Evolutionary conservation across 1,140 invertebrate species (phyloP).

Genomic region (Dendrolimus kikuchii): DNA sequence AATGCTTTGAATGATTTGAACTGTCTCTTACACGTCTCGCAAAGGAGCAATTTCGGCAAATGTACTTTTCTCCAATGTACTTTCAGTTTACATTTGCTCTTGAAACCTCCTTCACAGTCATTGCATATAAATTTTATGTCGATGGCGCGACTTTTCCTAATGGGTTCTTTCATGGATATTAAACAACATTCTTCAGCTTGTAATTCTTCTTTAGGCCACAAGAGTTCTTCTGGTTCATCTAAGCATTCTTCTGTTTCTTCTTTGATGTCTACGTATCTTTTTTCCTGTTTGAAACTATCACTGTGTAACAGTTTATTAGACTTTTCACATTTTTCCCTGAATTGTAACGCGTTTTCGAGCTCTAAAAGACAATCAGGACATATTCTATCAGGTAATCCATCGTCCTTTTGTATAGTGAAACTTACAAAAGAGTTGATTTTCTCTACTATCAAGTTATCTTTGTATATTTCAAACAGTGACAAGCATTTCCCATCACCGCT

Average conservation of each 20-base stretch:
- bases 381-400: constrained; percentile 47
- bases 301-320: constrained; percentile 24
- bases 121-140: constrained; percentile 42
- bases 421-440: constrained; percentile 39
- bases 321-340: constrained; percentile 48
- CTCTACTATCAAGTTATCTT: constrained; percentile 32
- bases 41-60: constrained; percentile 28
- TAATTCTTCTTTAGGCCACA: neutral
- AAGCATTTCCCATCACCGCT: constrained; percentile 15
- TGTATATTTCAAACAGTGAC: constrained; percentile 37
- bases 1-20: constrained; percentile 47
- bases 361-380: constrained; percentile 40
- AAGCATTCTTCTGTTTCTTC: neutral
- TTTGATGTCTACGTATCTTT: neutral
- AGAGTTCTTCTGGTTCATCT: neutral
- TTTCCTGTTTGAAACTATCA: neutral
- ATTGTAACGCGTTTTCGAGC: constrained; percentile 37
- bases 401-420: constrained; percentile 35
- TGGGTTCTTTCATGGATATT: neutral
- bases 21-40: constrained; percentile 34
- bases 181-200: constrained; percentile 3
- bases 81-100: constrained; percentile 53
- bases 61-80: constrained; percentile 57
- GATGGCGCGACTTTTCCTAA: constrained; percentile 20
- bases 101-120: constrained; percentile 45